phyloP scores from a whole-genome alignment of 2,888 invertebrate species.

The Drosophila antonietae region DNA sequence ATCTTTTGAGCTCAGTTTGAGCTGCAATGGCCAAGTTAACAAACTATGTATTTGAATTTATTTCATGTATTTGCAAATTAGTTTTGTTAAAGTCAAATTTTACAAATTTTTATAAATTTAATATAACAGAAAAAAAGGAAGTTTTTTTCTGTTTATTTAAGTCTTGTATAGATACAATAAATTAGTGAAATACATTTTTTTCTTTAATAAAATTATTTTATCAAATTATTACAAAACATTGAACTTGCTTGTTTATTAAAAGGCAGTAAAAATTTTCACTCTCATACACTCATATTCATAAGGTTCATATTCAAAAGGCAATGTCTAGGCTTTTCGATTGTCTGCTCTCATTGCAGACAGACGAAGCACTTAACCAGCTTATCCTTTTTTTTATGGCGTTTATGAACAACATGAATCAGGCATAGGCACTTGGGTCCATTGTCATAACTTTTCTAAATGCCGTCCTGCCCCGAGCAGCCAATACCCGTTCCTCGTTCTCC shows the following conservation, averaged over 20 bases:
- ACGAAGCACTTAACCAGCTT: constrained; percentile 26
- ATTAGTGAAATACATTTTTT: no score
- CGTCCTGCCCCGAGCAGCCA: not conserved
- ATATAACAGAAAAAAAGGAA: no score
- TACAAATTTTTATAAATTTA: no score
- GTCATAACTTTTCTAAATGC: constrained; percentile 41
- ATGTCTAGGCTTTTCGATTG: constrained; percentile 4
- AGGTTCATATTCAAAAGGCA: not conserved
- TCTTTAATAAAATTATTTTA: no score
- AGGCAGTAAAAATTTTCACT: not conserved
- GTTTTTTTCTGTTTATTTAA: no score
- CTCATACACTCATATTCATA: not conserved
- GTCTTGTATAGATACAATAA: no score
- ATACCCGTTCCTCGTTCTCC: not conserved
- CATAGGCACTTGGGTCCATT: constrained; percentile 32
- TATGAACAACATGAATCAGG: constrained; percentile 38
- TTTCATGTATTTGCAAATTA: no score
- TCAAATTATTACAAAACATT: not conserved
- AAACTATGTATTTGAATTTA: no score
- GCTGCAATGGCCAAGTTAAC: no score
- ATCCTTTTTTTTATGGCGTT: constrained; percentile 19
- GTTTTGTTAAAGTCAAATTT: no score
- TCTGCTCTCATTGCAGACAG: not conserved
- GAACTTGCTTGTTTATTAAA: not conserved
- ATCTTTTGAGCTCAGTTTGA: not conserved